Evolutionary conservation across 1,140 invertebrate genomes (phyloP).

Genomic region (Plutomurus gul): DNA sequence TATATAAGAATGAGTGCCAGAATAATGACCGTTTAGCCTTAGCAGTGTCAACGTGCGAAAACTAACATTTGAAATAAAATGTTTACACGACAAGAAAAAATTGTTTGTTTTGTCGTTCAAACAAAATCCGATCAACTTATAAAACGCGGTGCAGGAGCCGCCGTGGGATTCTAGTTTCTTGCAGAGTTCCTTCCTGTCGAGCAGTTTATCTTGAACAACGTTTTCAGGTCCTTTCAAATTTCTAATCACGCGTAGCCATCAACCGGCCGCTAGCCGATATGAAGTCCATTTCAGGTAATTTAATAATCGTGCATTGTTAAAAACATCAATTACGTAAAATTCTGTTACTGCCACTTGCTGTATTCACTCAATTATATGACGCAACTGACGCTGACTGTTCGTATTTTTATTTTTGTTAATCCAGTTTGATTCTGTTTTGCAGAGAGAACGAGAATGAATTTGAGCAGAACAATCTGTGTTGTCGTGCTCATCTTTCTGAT

Average conservation of each 20-base stretch:
- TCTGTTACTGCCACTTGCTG: too few relatives aligned
- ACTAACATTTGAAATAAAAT: background rate
- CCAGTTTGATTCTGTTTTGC: background rate
- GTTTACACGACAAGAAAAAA: background rate
- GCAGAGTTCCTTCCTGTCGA: background rate
- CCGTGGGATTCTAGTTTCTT: background rate
- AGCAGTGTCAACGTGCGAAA: background rate
- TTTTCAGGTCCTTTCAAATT: too few relatives aligned
- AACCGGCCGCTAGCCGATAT: too few relatives aligned
- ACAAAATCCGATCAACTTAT: background rate
- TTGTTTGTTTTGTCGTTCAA: constrained; percentile 3
- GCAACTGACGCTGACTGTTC: too few relatives aligned
- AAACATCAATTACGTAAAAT: too few relatives aligned
- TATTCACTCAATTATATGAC: too few relatives aligned
- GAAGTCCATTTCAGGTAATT: too few relatives aligned
- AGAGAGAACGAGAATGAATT: background rate
- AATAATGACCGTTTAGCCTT: background rate
- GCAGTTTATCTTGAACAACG: background rate
- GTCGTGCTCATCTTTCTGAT: background rate
- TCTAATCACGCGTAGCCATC: too few relatives aligned
- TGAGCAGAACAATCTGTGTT: background rate
- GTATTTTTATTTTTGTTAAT: background rate
- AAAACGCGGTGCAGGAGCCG: background rate
- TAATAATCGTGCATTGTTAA: too few relatives aligned
- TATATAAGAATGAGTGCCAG: too few relatives aligned